A percentile compares a stretch with the other conserved stretches of the same genome.
phyloP scores from a whole-genome alignment of 2,888 invertebrate genomes.

The Achlya flavicornis region DNA sequence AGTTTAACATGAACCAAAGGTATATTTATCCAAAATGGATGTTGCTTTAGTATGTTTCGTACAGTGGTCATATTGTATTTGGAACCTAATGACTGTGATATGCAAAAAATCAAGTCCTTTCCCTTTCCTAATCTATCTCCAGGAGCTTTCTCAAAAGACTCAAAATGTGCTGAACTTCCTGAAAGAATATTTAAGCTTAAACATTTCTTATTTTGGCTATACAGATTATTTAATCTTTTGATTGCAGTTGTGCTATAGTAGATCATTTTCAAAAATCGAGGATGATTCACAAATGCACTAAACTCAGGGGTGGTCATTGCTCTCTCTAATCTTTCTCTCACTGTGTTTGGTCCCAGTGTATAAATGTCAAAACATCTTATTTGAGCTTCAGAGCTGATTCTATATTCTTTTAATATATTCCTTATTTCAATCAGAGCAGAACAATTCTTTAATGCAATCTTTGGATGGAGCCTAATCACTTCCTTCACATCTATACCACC shows the following conservation, averaged over 20 bases:
- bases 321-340: slow-evolving; percentile 63
- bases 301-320: slow-evolving; percentile 72
- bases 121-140: slow-evolving; percentile 75
- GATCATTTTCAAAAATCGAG: slow-evolving; percentile 75
- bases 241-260: slow-evolving; percentile 69
- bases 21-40: slow-evolving; percentile 77
- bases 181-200: slow-evolving; percentile 74
- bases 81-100: slow-evolving; percentile 59
- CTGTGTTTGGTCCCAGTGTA: slow-evolving; percentile 65
- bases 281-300: slow-evolving; percentile 63
- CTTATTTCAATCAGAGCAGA: slow-evolving; percentile 58
- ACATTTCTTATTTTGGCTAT: slow-evolving; percentile 70
- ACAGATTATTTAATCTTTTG: slow-evolving; percentile 59
- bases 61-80: slow-evolving; percentile 52
- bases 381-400: slow-evolving; percentile 70
- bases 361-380: slow-evolving; percentile 74
- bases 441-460: slow-evolving; percentile 64
- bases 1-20: slow-evolving; percentile 69
- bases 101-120: slow-evolving; percentile 71
- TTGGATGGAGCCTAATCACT: slow-evolving; percentile 71
- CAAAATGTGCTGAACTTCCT: slow-evolving; percentile 66
- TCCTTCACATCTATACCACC: slow-evolving; percentile 77
- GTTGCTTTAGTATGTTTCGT: slow-evolving; percentile 59
- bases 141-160: slow-evolving; percentile 70
- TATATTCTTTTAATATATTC: slow-evolving; percentile 64